Evolutionary conservation across 2,797 vertebrate genomes (phyloP), one percentile per base, ranked within the genome.

Genomic region (Trichosurus vulpecula): DNA sequence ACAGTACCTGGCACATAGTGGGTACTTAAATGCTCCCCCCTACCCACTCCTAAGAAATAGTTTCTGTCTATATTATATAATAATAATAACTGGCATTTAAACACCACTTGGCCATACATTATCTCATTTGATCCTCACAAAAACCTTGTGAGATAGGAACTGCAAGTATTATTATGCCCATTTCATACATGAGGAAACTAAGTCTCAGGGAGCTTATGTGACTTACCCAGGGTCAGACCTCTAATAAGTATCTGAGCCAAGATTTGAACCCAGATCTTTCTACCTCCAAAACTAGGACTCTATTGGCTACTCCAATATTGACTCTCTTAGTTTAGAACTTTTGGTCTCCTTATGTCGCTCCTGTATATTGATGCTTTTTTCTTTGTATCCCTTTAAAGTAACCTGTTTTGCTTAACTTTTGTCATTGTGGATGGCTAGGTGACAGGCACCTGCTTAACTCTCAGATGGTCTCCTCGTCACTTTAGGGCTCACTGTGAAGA

Each of bases 341-440:
- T 95, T 22, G 52, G 14, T 96, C 93, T 92, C 52, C 4, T 92
- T 74, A 93, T 92, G 3, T 91, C 91, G 52, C 91, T 94, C 92
- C 94, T 90, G 3, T 12, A 54, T 53, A 52, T 56, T 56, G 56
- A 92, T 87, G 9, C 93, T 90, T 52, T 90, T 16, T 56, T 95
- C 94, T 91, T 90, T 93, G 9, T 56, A 87, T 55, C 54, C n/a
- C 92, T 91, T 25, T 96, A 56, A 74, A 93, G 56, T n/a, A 41
- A 27, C 53, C 35, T 81, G 54, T 35, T 74, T 96, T 92, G 30
- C 53, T n/a, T 27, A 52, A 92, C 30, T 19, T 54, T 91, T 29
- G 95, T 66, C 95, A 53, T 52, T 35, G 52, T 91, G 95, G 53
- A 91, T 66, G 93, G 58, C 41, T 47, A 54, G 6, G 30, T 66